Base-by-base conservation (phyloP, 2,113 vertebrate genomes). In the Xyliphius kryptos region DNA sequence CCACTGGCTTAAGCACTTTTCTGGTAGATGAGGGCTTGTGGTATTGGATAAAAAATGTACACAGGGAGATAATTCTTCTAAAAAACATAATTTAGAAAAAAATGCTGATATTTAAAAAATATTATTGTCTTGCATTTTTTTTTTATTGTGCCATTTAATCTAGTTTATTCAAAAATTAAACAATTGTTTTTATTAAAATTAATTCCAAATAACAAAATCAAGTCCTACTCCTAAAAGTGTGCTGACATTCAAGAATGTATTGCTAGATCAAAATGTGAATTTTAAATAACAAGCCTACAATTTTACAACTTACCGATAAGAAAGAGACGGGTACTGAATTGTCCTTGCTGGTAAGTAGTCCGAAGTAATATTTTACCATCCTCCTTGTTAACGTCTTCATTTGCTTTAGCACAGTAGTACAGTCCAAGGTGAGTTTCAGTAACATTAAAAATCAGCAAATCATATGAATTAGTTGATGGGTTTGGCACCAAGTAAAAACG, bases 361-460 rank as follows among this genome's bases (percentile, higher is more conserved):
- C 1, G 16, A 7, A 2, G 11, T 11, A 2, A 5, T 13, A 2
- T 36, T 2, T 0, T 7, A 12, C 19, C 10, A 5, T 59, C 1
- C 14, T 47, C 8, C 6, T 43, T 6, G 1, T 37, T 0, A 3
- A 1, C 6, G 9, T 32, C 7, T 2, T 6, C 10, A 6, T 1
- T 58, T 14, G 20, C 17, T 21, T 41, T 4, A 7, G 47, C 67
- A 49, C 75, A 77, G 43, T 68, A 72, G 51, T 74, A 77, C 2
- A 77, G 22, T 16, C 72, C 75, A 26, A 44, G 22, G 10, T 77
- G 63, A 51, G 43, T 54, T 5, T 66, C 53, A 48, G 60, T 72
- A n/a, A 77, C n/a, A 13, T 77, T 77, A 2, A 7, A 10, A 38
- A 77, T 74, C 22, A 32, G 19, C 16, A 77, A 61, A 52, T 56